A percentile compares a stretch with the other conserved stretches of the same genome.
These are phyloP conservation scores for Nasonia vitripennis DNA, from an alignment of 1,140 invertebrate species.

Conservation along the genomic window DNA sequence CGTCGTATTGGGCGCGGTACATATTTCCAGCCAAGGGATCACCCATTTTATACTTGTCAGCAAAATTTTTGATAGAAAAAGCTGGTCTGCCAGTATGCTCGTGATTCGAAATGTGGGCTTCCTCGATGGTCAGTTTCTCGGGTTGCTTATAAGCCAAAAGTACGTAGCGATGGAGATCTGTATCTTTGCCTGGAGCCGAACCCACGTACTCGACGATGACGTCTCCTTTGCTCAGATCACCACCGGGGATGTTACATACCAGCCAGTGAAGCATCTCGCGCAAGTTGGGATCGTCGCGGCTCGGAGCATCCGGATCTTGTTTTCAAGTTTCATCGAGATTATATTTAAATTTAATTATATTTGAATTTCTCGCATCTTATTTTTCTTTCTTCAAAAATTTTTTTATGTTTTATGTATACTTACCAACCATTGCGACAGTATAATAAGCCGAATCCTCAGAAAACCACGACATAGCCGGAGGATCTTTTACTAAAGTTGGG, in stretches of 20 bases:
- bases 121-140: slow-evolving; percentile 73
- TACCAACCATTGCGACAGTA: slow-evolving; percentile 42
- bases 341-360: not conserved
- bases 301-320: slow-evolving; percentile 77
- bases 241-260: slow-evolving; percentile 77
- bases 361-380: not conserved
- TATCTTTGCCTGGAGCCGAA: slow-evolving; percentile 64
- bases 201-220: slow-evolving; percentile 77
- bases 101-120: slow-evolving; percentile 58
- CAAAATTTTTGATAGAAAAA: slow-evolving; percentile 67
- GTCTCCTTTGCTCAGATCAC: slow-evolving; percentile 75
- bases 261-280: slow-evolving; percentile 79
- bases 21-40: slow-evolving; percentile 68
- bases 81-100: slow-evolving; percentile 54
- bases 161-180: slow-evolving; percentile 81
- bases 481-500: slow-evolving; percentile 42
- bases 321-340: not conserved
- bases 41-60: slow-evolving; percentile 67
- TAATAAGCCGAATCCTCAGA: slow-evolving; percentile 35
- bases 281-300: slow-evolving; percentile 62
- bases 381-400: not conserved
- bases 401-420: not conserved
- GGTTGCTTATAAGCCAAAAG: slow-evolving; percentile 80
- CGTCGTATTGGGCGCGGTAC: slow-evolving; percentile 67
- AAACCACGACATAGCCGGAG: slow-evolving; percentile 22